A percentile compares a stretch with the other conserved stretches of the same genome.
Evolutionary conservation across 2,797 vertebrate species (phyloP).

Genomic region (Phrynocephalus guinanensis): DNA sequence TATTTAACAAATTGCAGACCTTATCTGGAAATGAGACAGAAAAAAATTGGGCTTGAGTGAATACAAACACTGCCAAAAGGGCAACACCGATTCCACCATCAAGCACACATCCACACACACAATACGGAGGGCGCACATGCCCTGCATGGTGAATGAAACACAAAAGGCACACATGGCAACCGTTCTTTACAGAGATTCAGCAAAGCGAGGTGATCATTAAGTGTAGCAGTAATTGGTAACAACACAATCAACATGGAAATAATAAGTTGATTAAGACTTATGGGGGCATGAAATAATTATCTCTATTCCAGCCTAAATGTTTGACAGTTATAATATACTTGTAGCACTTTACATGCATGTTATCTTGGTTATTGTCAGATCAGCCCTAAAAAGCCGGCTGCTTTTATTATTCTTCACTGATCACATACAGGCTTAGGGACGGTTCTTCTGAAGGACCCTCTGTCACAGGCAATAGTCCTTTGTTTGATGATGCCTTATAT

Average conservation of each 20-base stretch:
- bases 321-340: neutral
- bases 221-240: neutral
- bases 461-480: too few relatives aligned
- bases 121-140: neutral
- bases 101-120: neutral
- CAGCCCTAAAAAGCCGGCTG: neutral
- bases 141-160: neutral
- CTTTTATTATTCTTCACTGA: neutral
- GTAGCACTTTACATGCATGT: too few relatives aligned
- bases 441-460: too few relatives aligned
- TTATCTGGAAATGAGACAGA: neutral
- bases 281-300: neutral
- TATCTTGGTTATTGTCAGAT: neutral
- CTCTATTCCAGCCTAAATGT: neutral
- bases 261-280: neutral
- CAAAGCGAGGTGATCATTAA: neutral
- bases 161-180: neutral
- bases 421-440: too few relatives aligned
- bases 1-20: neutral
- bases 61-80: neutral
- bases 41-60: neutral
- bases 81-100: too few relatives aligned
- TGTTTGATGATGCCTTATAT: neutral
- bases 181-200: neutral
- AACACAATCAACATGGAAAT: neutral